These are phyloP conservation scores for Furcula furcula DNA, from an alignment of 2,888 invertebrate species.

Conservation along the genomic window DNA sequence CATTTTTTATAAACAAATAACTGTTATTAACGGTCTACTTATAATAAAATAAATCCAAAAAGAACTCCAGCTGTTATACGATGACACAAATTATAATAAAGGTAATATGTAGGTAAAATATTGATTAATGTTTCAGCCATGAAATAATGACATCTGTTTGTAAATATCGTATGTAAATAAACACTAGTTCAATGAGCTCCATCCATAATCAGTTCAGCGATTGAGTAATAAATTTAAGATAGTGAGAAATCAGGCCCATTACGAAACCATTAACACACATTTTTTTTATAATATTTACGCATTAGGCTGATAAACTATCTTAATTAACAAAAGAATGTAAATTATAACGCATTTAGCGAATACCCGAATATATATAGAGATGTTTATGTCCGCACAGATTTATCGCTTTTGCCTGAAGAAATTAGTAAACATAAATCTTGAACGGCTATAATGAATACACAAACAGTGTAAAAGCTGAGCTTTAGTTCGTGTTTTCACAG, in stretches of 20 bases:
- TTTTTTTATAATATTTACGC: conserved; percentile 10
- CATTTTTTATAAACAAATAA: too few species aligned
- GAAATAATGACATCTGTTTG: conserved; percentile 20
- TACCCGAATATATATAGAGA: conserved; percentile 35
- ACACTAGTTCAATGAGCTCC: conserved; percentile 26
- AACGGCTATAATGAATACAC: conserved; percentile 56
- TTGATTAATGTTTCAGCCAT: too few species aligned
- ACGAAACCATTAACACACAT: conserved; percentile 25
- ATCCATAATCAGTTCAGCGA: conserved; percentile 37
- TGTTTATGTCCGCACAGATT: conserved; percentile 51
- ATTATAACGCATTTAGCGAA: conserved; percentile 21
- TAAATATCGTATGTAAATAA: conserved; percentile 26
- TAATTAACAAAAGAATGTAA: conserved; percentile 24
- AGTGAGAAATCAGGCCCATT: conserved; percentile 21
- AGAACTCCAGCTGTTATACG: too few species aligned
- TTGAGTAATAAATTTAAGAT: conserved; percentile 39
- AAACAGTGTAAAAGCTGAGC: conserved; percentile 35
- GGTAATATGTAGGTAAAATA: too few species aligned
- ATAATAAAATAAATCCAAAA: too few species aligned
- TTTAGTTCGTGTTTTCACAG: conserved; percentile 27
- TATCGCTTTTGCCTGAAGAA: conserved; percentile 58
- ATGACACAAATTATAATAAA: too few species aligned
- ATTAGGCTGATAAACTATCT: conserved; percentile 7
- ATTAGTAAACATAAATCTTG: conserved; percentile 50
- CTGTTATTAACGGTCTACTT: too few species aligned